These are phyloP conservation scores for Calyptomena viridis DNA, from an alignment of 2,113 vertebrate genomes.

Conservation along the genomic window DNA sequence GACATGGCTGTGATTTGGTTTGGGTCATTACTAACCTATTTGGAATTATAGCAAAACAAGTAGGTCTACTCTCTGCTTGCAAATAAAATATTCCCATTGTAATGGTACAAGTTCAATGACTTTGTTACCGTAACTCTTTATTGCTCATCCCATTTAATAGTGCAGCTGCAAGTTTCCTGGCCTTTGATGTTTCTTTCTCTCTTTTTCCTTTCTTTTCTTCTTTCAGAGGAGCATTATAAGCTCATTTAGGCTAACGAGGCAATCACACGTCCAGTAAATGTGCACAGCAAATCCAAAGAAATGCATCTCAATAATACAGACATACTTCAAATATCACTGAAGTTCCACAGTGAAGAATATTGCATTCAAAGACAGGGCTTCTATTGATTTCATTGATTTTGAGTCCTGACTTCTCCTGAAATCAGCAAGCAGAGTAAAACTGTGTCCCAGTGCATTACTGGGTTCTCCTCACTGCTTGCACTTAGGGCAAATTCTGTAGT, in stretches of 20 bases:
- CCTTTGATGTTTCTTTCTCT: background rate
- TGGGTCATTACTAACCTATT: background rate
- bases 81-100: background rate
- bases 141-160: background rate
- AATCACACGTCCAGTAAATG: background rate
- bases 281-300: background rate
- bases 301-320: background rate
- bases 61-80: background rate
- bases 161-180: background rate
- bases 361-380: background rate
- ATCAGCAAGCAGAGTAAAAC: background rate
- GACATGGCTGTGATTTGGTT: background rate
- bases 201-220: background rate
- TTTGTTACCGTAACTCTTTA: background rate
- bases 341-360: background rate
- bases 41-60: background rate
- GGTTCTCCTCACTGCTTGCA: background rate
- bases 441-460: background rate
- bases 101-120: background rate
- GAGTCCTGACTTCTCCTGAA: background rate
- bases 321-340: background rate
- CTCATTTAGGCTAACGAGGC: background rate
- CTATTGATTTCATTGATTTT: background rate
- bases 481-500: background rate
- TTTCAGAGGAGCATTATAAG: background rate